These are phyloP conservation scores for Caranx ignobilis DNA, from an alignment of 2,113 vertebrate species.

Conservation along the genomic window DNA sequence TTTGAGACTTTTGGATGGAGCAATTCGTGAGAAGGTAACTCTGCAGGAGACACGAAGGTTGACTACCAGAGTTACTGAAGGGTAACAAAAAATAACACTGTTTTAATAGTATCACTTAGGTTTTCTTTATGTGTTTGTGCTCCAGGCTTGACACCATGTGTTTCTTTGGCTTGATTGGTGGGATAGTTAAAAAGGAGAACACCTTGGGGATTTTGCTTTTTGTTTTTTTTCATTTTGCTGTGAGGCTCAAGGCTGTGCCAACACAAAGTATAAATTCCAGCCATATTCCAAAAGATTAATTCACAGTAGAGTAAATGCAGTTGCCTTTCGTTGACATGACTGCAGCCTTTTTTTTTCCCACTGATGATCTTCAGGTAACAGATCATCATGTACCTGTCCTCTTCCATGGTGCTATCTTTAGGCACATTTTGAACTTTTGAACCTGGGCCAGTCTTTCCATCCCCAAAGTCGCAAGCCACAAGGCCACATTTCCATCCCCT, in stretches of 20 bases:
- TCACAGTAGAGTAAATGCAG: background rate
- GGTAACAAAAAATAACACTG: background rate
- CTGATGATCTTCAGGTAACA: background rate
- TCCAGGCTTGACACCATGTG: background rate
- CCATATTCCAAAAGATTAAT: too few species aligned
- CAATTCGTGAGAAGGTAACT: background rate
- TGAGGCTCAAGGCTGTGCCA: background rate
- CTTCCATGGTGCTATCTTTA: background rate
- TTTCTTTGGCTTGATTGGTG: background rate
- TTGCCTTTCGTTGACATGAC: background rate
- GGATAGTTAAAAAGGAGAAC: background rate
- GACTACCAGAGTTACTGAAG: background rate
- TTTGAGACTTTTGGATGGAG: constrained; percentile 2
- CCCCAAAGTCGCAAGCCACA: background rate
- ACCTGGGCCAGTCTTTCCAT: background rate
- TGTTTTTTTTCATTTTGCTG: background rate
- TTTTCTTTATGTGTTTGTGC: background rate
- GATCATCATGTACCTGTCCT: background rate
- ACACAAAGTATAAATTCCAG: background rate
- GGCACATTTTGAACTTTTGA: background rate
- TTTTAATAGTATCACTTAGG: background rate
- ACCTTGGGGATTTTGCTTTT: background rate
- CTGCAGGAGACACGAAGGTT: background rate
- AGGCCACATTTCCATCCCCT: too few species aligned
- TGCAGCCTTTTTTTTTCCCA: background rate